A percentile compares a stretch with the other conserved stretches of the same genome.
phyloP scores from a whole-genome alignment of 2,888 invertebrate species.

The Morpho helenor region DNA sequence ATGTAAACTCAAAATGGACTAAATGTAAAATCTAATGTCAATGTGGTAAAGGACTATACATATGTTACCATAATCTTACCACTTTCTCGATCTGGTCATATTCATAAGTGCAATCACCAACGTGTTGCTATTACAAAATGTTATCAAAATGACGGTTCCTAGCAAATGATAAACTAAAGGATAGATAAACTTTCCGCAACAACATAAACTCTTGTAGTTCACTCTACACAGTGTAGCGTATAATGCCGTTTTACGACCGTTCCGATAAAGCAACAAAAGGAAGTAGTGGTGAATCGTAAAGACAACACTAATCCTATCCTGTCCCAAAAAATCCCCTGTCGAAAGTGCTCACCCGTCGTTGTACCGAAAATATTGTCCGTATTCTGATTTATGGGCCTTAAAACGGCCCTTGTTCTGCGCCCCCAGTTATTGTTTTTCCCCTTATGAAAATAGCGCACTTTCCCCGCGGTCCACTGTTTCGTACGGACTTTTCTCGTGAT shows the following conservation, averaged over 20 bases:
- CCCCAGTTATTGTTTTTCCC: slow-evolving; percentile 72
- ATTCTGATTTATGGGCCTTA: slow-evolving; percentile 75
- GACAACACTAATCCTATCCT: slow-evolving; percentile 69
- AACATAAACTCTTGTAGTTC: slow-evolving; percentile 8
- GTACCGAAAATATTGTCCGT: slow-evolving; percentile 65
- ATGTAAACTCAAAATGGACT: too few species aligned
- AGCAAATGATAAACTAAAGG: too few species aligned
- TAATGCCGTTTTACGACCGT: slow-evolving; percentile 45
- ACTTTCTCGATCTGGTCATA: too few species aligned
- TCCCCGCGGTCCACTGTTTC: slow-evolving; percentile 53
- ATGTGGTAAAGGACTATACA: too few species aligned
- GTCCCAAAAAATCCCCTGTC: slow-evolving; percentile 57
- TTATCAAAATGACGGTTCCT: too few species aligned
- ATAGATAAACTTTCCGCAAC: too few species aligned
- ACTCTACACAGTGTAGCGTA: slow-evolving; percentile 26
- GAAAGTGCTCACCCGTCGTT: slow-evolving; percentile 58
- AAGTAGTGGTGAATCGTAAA: slow-evolving; percentile 67
- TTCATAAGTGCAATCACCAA: too few species aligned
- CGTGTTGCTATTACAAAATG: too few species aligned
- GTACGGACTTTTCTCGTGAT: slow-evolving; percentile 45
- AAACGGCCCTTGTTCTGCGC: slow-evolving; percentile 66
- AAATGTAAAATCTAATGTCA: too few species aligned
- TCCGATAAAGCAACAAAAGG: slow-evolving; percentile 58
- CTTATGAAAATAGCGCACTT: slow-evolving; percentile 70
- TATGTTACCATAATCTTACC: too few species aligned